phyloP scores from a whole-genome alignment of 2,888 invertebrate genomes.

The Lepidocyrtoides sp. region DNA sequence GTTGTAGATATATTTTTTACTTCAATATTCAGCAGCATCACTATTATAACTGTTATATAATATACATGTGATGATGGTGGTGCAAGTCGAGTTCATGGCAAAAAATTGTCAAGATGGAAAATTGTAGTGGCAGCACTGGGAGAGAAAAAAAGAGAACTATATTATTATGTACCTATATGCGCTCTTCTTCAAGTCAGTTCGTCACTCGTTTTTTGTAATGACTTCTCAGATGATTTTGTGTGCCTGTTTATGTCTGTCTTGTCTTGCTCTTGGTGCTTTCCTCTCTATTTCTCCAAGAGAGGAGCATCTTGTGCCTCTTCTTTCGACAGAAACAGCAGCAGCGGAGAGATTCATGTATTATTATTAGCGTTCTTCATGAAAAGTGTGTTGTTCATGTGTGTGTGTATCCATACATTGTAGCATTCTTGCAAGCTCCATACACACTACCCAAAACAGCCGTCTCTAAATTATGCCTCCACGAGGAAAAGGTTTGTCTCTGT shows the following conservation, averaged over 20 bases:
- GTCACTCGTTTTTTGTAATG: conserved; percentile 69
- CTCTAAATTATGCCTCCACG: conserved; percentile 56
- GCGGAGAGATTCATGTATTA: conserved; percentile 16
- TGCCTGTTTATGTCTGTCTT: conserved; percentile 47
- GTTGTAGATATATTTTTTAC: not conserved
- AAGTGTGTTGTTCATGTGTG: not conserved
- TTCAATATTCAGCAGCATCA: too few species aligned
- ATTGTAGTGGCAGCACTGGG: not conserved
- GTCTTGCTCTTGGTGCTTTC: conserved; percentile 37
- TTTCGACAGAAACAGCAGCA: not conserved
- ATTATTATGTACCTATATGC: not conserved
- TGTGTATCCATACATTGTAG: not conserved
- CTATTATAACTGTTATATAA: not conserved
- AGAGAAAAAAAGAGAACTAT: not conserved
- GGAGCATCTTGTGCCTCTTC: not conserved
- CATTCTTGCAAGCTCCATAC: not conserved
- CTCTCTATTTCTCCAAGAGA: conserved; percentile 3
- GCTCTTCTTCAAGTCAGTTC: conserved; percentile 43
- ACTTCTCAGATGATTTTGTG: conserved; percentile 70
- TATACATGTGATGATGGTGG: not conserved
- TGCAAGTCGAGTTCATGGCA: not conserved
- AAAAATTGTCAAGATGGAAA: conserved; percentile 1
- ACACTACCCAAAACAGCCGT: conserved; percentile 20
- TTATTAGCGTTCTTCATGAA: conserved; percentile 22
- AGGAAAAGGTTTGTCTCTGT: conserved; percentile 10